A percentile compares a stretch with the other conserved stretches of the same genome.
Evolutionary conservation across 2,113 vertebrate species (phyloP).

Genomic region (Orthonyx spaldingii): DNA sequence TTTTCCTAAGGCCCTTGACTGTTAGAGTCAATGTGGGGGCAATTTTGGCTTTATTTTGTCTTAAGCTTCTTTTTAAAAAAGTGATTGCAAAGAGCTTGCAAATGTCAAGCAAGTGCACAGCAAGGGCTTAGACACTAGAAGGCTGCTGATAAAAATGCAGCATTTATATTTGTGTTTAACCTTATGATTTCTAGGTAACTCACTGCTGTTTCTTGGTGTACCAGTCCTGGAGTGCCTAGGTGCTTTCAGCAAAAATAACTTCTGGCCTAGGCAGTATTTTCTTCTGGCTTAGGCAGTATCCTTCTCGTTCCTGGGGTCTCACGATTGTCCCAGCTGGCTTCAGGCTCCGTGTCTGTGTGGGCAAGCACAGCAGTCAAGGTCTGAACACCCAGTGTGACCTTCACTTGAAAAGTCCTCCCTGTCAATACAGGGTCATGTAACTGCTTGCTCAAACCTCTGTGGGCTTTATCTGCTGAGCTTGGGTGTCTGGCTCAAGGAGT

Average conservation of each 20-base stretch:
- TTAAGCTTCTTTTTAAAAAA: background rate
- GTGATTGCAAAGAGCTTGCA: background rate
- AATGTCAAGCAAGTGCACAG: background rate
- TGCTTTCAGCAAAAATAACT: background rate
- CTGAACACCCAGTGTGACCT: background rate
- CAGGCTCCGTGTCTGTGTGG: background rate
- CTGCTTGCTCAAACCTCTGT: background rate
- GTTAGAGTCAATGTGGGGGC: background rate
- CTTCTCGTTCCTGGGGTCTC: background rate
- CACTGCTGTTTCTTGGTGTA: background rate
- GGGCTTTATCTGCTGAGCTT: background rate
- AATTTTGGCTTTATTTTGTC: background rate
- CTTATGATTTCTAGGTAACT: background rate
- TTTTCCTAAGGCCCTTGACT: background rate
- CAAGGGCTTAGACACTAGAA: background rate
- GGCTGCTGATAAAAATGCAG: background rate
- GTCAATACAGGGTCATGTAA: fast-evolving
- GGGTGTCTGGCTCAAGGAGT: background rate
- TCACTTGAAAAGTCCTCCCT: background rate
- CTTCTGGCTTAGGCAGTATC: background rate
- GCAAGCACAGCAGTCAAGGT: background rate
- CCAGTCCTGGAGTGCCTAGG: background rate
- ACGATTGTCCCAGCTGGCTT: fast-evolving
- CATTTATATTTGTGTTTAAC: background rate
- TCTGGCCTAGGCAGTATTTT: background rate